Base-by-base conservation (phyloP, 2,113 vertebrate genomes). In the Sylvicapra grimmia region DNA sequence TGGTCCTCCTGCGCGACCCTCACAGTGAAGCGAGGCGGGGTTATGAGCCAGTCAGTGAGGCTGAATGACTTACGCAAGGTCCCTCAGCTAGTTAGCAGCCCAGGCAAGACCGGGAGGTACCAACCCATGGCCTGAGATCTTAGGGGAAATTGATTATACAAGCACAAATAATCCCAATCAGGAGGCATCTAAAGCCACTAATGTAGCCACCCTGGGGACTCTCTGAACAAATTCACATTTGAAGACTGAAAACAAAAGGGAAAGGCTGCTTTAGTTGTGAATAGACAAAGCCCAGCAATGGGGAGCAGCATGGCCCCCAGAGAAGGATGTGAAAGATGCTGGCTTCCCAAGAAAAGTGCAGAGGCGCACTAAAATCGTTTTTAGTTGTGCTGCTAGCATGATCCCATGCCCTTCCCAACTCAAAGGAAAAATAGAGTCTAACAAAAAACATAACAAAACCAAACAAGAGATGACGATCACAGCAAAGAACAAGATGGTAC, bases 271-370 rank as follows among this genome's bases (percentile, higher is more conserved):
- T 72, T 58, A 18, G 1, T 47, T 49, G 63, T 65, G 49, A 86
- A 54, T 0, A 91, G 90, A 53, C 80, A 19, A 15, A 88, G 36
- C 12, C 58, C 47, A 40, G 12, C 0, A 1, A 8, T 27, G 8
- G 36, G 36, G 56, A 72, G 63, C 8, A 33, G 49, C 1, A 5
- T 29, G 82, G 72, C 6, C 72, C 49, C 63, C 47, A 2, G 85
- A 93, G 91, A 80, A 94, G 77, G 23, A 18, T 14, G 16, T 1
- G 3, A 36, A 93, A 84, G 82, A 72, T 49, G 80, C 29, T 13
- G 29, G 88, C 72, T 87, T 88, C 94, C 95, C 40, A 96, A 80
- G 56, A 40, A 51, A 93, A 90, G 33, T 88, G 72, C 88, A 85
- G 63, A 95, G 94, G 54, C 85, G 75, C 86, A 94, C 31, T 19